Evolutionary conservation across 2,113 vertebrate species (phyloP), one percentile per base, ranked within the genome.

Genomic region (Sander vitreus): DNA sequence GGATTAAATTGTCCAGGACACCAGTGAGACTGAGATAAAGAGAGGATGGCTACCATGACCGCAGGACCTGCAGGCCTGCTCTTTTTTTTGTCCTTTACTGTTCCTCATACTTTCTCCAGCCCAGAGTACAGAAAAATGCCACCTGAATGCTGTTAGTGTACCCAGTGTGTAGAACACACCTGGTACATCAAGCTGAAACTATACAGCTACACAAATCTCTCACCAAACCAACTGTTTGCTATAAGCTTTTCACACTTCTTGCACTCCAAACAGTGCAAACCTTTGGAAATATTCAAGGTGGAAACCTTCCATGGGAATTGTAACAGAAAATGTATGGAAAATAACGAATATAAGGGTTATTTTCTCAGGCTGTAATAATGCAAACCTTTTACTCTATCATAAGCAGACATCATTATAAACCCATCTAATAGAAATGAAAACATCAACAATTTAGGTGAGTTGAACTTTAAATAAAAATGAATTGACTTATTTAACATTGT

Each of bases 1-100:
- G 95, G 91, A 93, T 95, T 96, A 95, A 94, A 93, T 87, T 87
- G 88, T 89, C 87, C 83, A 76, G 83, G 90, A 91, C 90, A 91
- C 85, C 85, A 91, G 88, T 88, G 92, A 87, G 85, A 84, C 65
- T 23, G 80, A 84, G 91, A 91, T 91, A 92, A 90, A 89, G 85
- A 86, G 80, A 76, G 65, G 82, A 81, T 63, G 75, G 81, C 83
- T 71, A 39, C 73, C 81, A 62, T 87, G 85, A 87, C 87, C 85
- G 88, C 66, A 65, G 48, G 85, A 90, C 88, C 90, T 89, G 54
- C 87, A 85, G 86, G 74, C 36, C 76, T 58, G 71, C 78, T 84
- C 73, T 83, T 58, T 70, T 70, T 75, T 76, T 77, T 85, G 76
- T 91, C 82, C 81, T 88, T 69, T 74, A 84, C 74, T 83, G 76